Evolutionary conservation across 2,888 invertebrate genomes (phyloP).

Genomic region (Stratiomys singularior): DNA sequence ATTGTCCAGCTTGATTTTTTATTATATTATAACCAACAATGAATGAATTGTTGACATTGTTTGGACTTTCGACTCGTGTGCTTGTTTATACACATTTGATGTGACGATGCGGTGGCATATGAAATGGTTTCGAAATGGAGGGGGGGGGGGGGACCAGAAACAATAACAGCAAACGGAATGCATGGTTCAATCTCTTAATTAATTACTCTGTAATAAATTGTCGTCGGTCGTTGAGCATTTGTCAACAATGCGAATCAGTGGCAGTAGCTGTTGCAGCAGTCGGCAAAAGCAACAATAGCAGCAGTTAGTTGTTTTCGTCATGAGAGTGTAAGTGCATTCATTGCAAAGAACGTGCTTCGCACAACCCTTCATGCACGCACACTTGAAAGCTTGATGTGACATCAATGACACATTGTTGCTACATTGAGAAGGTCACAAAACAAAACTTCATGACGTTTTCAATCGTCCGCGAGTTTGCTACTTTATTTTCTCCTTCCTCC

Average conservation of each 20-base stretch:
- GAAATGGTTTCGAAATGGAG: too few relatives aligned
- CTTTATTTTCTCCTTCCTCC: background rate
- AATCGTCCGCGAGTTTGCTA: background rate
- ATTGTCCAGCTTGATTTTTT: background rate
- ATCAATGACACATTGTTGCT: background rate
- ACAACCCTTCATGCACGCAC: background rate
- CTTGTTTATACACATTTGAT: background rate
- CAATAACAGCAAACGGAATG: background rate
- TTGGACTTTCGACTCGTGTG: slow-evolving; percentile 2
- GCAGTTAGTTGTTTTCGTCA: too few relatives aligned
- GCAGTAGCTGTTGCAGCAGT: too few relatives aligned
- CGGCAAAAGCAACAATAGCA: too few relatives aligned
- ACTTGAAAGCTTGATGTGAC: background rate
- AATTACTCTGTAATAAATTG: slow-evolving; percentile 25
- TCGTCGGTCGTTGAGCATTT: slow-evolving; percentile 16
- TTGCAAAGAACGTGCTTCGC: background rate
- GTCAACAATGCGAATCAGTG: slow-evolving; percentile 4
- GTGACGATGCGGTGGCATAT: background rate
- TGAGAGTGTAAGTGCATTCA: background rate
- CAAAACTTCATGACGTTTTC: background rate
- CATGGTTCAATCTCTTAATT: background rate
- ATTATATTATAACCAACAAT: background rate
- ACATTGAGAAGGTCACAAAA: background rate
- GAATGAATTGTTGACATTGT: slow-evolving; percentile 8
- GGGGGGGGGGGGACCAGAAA: too few relatives aligned